Evolutionary conservation across 1,140 invertebrate species (phyloP).

Genomic region (Stegodyphus dumicola): DNA sequence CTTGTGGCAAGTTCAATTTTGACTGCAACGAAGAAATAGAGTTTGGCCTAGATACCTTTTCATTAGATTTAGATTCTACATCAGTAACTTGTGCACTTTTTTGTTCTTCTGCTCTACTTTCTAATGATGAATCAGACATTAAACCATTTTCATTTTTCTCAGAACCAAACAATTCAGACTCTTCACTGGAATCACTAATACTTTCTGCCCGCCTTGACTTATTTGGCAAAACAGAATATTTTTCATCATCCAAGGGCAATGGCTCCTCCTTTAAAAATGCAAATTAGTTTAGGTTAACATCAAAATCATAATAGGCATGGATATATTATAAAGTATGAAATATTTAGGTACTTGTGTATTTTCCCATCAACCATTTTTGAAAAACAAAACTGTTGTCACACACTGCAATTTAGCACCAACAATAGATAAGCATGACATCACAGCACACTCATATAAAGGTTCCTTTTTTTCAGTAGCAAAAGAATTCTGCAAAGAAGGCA

Average conservation of each 20-base stretch:
- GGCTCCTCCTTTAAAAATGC: conserved; percentile 29
- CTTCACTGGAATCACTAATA: conserved; percentile 55
- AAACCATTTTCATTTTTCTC: conserved; percentile 42
- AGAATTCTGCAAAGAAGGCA: no score
- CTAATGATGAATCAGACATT: conserved; percentile 42
- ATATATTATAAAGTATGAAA: no score
- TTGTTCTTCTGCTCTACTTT: conserved; percentile 3
- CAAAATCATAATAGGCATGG: no score
- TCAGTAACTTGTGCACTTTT: neutral
- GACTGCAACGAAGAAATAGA: conserved; percentile 30
- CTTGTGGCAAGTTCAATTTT: conserved; percentile 34
- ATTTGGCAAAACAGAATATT: conserved; percentile 15
- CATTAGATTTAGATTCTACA: neutral
- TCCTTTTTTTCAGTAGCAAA: no score
- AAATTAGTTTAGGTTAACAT: neutral
- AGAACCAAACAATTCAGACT: conserved; percentile 53
- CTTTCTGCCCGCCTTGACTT: neutral
- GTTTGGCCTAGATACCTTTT: conserved; percentile 2
- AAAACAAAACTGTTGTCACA: no score
- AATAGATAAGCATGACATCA: no score
- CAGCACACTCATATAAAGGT: no score
- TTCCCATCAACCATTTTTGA: no score
- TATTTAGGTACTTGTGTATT: no score
- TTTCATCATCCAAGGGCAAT: conserved; percentile 36
- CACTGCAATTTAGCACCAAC: no score